Evolutionary conservation across 2,797 vertebrate genomes (phyloP).

Genomic region (Sciaenops ocellatus): DNA sequence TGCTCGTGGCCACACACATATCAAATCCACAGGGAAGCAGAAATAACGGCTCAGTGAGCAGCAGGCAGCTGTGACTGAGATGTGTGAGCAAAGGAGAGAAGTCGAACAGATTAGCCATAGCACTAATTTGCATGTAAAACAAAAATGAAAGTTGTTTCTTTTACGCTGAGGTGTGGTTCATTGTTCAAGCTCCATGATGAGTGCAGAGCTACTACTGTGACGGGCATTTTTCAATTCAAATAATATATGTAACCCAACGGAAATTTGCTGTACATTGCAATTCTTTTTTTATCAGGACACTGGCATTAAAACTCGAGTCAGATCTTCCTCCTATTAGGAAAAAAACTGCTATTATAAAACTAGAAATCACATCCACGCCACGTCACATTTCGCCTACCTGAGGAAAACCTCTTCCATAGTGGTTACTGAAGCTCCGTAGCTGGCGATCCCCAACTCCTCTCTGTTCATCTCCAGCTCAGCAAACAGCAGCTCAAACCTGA

Average conservation of each 20-base stretch:
- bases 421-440: constrained; percentile 97
- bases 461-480: constrained; percentile 94
- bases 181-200: not conserved
- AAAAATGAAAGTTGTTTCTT: not conserved
- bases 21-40: constrained; percentile 21
- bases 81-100: not conserved
- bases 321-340: too few relatives aligned
- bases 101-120: not conserved
- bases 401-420: constrained; percentile 99
- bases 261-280: not conserved
- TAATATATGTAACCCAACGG: not conserved
- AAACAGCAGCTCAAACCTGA: constrained; percentile 96
- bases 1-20: constrained; percentile 46
- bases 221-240: not conserved
- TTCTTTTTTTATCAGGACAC: not conserved
- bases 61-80: constrained; percentile 29
- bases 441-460: constrained; percentile 94
- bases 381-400: constrained; percentile 81
- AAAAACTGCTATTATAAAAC: constrained; percentile 3
- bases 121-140: not conserved
- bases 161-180: not conserved
- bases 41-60: constrained; percentile 34
- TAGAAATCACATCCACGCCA: not conserved
- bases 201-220: not conserved
- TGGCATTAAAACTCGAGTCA: not conserved